Evolutionary conservation across 2,113 vertebrate species (phyloP), one percentile per base, ranked within the genome.

Genomic region (Lamprologus sp.): DNA sequence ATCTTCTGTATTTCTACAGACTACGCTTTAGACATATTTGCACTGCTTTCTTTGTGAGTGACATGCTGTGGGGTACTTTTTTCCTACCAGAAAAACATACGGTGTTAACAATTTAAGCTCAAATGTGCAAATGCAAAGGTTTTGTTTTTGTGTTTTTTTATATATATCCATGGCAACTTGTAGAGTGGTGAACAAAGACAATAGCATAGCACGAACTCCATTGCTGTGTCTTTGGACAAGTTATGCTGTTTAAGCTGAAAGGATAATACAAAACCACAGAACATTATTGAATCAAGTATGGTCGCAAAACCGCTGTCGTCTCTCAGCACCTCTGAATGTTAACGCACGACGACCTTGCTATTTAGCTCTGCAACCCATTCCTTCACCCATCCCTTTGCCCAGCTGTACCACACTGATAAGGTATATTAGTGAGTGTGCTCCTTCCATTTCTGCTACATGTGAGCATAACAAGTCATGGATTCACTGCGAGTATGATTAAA

Each of bases 331-430:
- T 77, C 82, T 92, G 90, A 94, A 93, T 93, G 75, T 92, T 92
- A 96, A 95, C 93, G 92, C 84, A 92, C 19, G n/a, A 51, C 84
- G 87, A 84, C 93, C 93, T 94, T 93, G 83, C 86, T 93, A 91
- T 94, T 94, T 94, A 93, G 86, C 91, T 92, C 81, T 79, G 63
- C 84, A 91, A 92, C 88, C 87, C 37, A 73, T 87, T 89, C 73
- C 79, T 81, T 84, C 65, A 88, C 73, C 79, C 42, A 84, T 90
- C 88, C 33, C 26, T 55, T 84, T 89, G 63, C 65, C 89, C 75
- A 89, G 89, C 94, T 95, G 95, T 90, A 90, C 58, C 54, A 84
- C 84, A 87, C 94, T 93, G 94, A 96, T 96, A 96, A 96, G 88
- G 68, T 92, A 92, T 91, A 94, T 94, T 93, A 95, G 91, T 84